Base-by-base conservation (phyloP, 2,113 vertebrate species). In the Actinemys pallida region DNA sequence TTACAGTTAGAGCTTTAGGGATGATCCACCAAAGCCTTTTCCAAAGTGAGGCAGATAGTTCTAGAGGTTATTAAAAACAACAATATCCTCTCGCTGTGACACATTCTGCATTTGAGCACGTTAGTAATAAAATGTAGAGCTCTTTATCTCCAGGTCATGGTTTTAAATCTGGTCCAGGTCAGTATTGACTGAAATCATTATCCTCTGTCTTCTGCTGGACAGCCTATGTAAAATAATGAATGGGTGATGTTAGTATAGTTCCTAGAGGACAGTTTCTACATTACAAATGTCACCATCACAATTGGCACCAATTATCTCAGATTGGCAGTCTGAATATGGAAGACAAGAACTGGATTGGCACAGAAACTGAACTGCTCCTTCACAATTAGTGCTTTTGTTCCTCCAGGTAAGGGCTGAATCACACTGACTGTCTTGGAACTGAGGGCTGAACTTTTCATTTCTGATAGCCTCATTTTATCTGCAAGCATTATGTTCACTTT, bases 361-460 rank as follows among this genome's bases (percentile, higher is more conserved):
- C 3, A 2, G 3, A 6, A 24, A 35, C 35, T 2, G 50, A 20
- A 24, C 7, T 1, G 47, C 8, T 5, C 42, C 81, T 25, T 29
- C 27, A 49, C 53, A 27, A 0, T 1, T 6, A 1, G 14, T 1
- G 10, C 20, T 13, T 0, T 45, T 17, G 45, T 0, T 31, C 49
- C 65, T 35, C 5, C 1, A 5, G 17, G 81, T 2, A 6, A 65
- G 78, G 31, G 81, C 45, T 0, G 17, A 16, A 76, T 6, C 31
- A 1, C 9, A 1, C 6, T 20, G 13, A 0, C 0, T 10, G 22
- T 29, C 52, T 54, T 57, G 53, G 53, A 27, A 42, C 25, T 7
- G 12, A 57, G 25, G 39, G 25, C 20, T 76, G 39, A 76, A 76
- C 72, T 11, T 45, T 45, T 76, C 22, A 42, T 76, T 45, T 42